Evolutionary conservation across 1,140 invertebrate species (phyloP).

Genomic region (Lucilia cuprina): DNA sequence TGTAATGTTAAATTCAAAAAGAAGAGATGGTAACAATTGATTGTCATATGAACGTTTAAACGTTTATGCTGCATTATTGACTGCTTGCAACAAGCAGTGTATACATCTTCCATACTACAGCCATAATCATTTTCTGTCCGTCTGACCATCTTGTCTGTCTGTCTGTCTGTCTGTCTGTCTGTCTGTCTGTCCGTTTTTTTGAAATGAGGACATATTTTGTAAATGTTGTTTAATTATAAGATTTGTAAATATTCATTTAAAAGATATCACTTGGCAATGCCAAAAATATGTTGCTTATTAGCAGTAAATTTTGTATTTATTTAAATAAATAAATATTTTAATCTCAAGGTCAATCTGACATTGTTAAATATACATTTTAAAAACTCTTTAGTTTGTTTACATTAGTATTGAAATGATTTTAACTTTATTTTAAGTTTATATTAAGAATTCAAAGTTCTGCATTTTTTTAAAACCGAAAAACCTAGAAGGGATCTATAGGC

Average conservation of each 20-base stretch:
- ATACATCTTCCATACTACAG: neutral
- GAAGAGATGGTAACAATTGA: constrained; percentile 30
- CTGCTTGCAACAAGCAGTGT: neutral
- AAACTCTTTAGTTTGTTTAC: too few relatives aligned
- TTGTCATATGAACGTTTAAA: constrained; percentile 27
- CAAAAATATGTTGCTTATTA: constrained; percentile 33
- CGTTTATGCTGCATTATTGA: constrained; percentile 7
- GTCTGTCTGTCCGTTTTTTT: neutral
- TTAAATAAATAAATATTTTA: constrained; percentile 31
- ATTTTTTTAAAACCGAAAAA: too few relatives aligned
- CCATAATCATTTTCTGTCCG: neutral
- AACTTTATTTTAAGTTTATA: too few relatives aligned
- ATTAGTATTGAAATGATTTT: too few relatives aligned
- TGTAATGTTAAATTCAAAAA: constrained; percentile 27
- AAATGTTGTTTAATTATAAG: constrained; percentile 35
- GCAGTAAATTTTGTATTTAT: constrained; percentile 30
- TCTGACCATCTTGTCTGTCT: neutral
- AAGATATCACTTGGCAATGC: constrained; percentile 16
- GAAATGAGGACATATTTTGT: constrained; percentile 33
- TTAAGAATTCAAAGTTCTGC: too few relatives aligned
- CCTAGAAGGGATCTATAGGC: too few relatives aligned
- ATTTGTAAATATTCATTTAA: constrained; percentile 28
- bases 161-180: neutral
- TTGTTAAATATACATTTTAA: neutral
- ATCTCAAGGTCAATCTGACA: constrained; percentile 26